phyloP scores from a whole-genome alignment of 2,113 vertebrate genomes.

The Phrynocephalus versicolor region DNA sequence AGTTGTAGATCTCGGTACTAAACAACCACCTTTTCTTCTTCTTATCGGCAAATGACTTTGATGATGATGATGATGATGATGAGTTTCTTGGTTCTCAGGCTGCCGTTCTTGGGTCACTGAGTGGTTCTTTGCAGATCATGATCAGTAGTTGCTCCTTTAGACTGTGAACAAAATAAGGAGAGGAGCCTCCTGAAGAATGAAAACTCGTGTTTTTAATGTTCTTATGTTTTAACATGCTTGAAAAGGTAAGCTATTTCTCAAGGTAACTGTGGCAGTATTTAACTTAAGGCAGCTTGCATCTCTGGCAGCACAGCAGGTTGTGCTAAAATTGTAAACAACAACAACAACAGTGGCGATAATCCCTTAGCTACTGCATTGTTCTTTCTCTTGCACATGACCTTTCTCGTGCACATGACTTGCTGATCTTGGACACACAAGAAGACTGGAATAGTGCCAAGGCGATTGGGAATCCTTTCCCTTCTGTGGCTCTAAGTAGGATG shows the following conservation, averaged over 20 bases:
- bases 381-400: neutral
- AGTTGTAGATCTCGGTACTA: neutral
- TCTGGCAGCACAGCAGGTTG: neutral
- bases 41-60: too few species aligned
- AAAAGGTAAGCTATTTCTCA: neutral
- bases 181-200: neutral
- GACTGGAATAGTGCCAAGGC: neutral
- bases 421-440: neutral
- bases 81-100: neutral
- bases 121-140: neutral
- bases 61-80: too few species aligned
- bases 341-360: neutral
- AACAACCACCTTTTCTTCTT: neutral
- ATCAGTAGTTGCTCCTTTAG: neutral
- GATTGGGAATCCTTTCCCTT: neutral
- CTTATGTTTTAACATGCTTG: neutral
- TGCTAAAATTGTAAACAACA: neutral
- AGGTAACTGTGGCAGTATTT: neutral
- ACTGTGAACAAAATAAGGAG: neutral
- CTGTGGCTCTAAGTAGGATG: neutral
- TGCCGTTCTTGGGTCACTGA: neutral
- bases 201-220: neutral
- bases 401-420: neutral
- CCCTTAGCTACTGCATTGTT: neutral
- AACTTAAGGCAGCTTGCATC: neutral